Conservation (phyloP, 64 coral and sea anemone genomes). For the Platygyra sinensis region DNA sequence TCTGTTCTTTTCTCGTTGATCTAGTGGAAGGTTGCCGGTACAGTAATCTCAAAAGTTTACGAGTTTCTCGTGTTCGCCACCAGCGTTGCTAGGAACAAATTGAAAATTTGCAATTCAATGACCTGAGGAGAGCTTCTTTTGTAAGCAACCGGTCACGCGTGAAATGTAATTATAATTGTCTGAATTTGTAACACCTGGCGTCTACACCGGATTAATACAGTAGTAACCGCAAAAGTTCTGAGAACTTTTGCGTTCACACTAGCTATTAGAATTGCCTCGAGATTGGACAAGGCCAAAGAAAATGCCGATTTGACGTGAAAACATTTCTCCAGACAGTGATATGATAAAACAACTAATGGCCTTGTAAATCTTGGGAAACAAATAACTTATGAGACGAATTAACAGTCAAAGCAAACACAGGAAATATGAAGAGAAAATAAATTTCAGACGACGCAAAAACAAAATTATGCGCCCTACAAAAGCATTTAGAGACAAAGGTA, state of each 20-base stretch:
- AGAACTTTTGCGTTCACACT: not conserved
- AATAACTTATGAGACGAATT: no score
- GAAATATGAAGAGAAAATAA: no score
- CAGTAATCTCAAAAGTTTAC: not conserved
- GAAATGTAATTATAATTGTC: conserved; percentile 24
- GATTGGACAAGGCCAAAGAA: not conserved
- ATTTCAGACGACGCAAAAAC: no score
- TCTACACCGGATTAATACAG: not conserved
- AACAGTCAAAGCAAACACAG: no score
- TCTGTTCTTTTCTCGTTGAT: not conserved
- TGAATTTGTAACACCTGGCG: not conserved
- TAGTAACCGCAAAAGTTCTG: not conserved
- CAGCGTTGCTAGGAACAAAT: conserved; percentile 44
- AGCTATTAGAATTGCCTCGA: no score
- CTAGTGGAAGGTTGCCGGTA: not conserved
- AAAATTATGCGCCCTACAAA: no score
- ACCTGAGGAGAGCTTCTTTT: not conserved
- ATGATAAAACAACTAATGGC: not conserved
- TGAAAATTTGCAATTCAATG: conserved; percentile 49
- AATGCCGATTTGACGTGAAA: not conserved
- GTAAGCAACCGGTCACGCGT: not conserved
- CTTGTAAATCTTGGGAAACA: no score
- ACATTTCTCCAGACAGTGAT: not conserved
- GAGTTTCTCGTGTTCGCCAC: not conserved
- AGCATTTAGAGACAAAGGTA: no score